A percentile compares a stretch with the other conserved stretches of the same genome.
Conservation (phyloP, 37 sponge, comb jelly and placozoan genomes). For the Bolinopsis microptera region DNA sequence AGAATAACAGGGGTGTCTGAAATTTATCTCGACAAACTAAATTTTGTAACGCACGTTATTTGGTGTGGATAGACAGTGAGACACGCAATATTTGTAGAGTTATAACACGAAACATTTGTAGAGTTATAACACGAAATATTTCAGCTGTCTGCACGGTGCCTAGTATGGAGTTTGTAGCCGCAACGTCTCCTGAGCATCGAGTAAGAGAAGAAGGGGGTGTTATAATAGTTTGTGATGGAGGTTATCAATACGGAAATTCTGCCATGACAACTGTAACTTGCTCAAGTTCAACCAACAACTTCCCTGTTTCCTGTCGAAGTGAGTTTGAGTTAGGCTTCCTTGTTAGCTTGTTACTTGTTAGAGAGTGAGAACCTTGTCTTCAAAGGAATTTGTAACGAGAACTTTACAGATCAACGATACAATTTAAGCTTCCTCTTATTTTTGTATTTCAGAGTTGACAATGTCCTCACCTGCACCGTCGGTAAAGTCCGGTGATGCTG, state of each 20-base stretch:
- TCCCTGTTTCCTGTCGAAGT: conserved; percentile 47
- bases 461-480: neutral
- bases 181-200: neutral
- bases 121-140: too few species aligned
- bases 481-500: neutral
- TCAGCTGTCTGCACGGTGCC: neutral
- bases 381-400: too few species aligned
- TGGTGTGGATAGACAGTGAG: too few species aligned
- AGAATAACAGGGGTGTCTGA: too few species aligned
- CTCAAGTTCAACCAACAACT: neutral
- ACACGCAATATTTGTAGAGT: too few species aligned
- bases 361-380: too few species aligned
- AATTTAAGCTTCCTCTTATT: neutral
- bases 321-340: neutral
- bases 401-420: too few species aligned
- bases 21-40: too few species aligned
- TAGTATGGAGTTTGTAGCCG: neutral
- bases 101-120: too few species aligned
- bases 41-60: too few species aligned
- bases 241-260: neutral
- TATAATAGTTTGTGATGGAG: neutral
- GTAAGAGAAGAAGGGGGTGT: neutral
- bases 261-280: neutral
- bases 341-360: too few species aligned
- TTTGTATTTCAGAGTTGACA: conserved; percentile 4